Evolutionary conservation across 2,888 invertebrate species (phyloP), one percentile per base, ranked within the genome.

Genomic region (Alcis repandata): DNA sequence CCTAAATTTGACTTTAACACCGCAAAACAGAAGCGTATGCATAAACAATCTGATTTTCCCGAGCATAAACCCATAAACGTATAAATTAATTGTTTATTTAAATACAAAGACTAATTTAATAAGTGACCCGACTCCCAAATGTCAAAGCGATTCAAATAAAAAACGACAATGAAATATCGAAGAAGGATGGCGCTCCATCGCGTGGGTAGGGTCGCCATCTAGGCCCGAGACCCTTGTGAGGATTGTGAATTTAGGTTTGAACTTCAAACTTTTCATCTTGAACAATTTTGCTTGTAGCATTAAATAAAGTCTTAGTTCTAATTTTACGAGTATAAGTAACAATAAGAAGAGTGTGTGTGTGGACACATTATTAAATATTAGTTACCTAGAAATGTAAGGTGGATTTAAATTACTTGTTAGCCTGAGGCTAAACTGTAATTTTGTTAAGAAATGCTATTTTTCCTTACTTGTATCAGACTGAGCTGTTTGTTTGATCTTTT

Each of bases 21-120:
- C 51, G 67, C 65, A 71, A 78, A 76, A 70, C 84, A 81, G 84
- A 77, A 86, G 82, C 83, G 75, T 79, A 80, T 27, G 27, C 27
- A 27, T 27, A 4, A 27, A 27, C 3, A 6, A 27, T 27, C 27
- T 27, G 6, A 27, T 27, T 27, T 27, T 27, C 6, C 27, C 6
- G 27, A 27, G 27, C 27, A 27, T 27, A 27, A 27, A 27, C 27
- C 27, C 82, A 78, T 76, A 79, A 77, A 79, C 75, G 76, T 74
- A 80, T 79, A 90, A 88, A 92, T 91, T 91, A 91, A 91, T 90
- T 88, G 89, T 89, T 84, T 84, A 91, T 92, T 92, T 91, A 91
- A 92, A 92, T 92, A 93, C 91, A 92, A 93, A 92, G 89, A 88
- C 90, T 92, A 92, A 92, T 92, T 92, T 92, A 93, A 92, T 92